Conservation (phyloP, 2,113 vertebrate genomes). For the Anolis sagrei region DNA sequence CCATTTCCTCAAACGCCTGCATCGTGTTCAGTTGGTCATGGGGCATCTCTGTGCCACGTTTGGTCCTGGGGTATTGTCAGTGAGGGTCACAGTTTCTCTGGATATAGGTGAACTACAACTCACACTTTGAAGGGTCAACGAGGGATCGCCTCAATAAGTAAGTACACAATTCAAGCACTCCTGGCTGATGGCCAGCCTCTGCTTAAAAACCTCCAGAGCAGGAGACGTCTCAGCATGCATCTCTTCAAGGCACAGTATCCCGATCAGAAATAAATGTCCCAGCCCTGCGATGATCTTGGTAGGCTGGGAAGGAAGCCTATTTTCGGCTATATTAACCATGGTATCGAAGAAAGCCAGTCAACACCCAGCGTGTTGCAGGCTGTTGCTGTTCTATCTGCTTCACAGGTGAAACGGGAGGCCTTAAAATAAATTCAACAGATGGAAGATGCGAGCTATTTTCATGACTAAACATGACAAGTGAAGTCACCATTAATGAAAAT, state of each 20-base stretch:
- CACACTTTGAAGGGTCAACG: too few relatives aligned
- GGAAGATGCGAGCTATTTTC: neutral
- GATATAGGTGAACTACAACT: too few relatives aligned
- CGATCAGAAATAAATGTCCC: neutral
- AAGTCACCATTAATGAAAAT: neutral
- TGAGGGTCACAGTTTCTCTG: too few relatives aligned
- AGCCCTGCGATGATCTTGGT: neutral
- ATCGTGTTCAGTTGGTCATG: too few relatives aligned
- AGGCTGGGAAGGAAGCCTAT: neutral
- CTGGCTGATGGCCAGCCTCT: neutral
- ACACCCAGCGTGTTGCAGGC: neutral
- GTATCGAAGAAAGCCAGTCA: neutral
- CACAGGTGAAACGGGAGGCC: neutral
- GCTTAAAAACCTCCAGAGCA: too few relatives aligned
- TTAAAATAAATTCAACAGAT: slow-evolving; percentile 22
- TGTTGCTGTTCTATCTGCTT: neutral
- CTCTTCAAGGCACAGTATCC: neutral
- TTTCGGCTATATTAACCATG: neutral
- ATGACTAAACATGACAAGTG: neutral
- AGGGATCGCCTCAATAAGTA: too few relatives aligned
- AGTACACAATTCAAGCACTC: too few relatives aligned
- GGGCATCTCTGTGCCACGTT: too few relatives aligned
- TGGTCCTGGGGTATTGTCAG: too few relatives aligned
- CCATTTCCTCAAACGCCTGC: too few relatives aligned
- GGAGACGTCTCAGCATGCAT: neutral